Percentiles rank a stretch among this genome's conserved stretches.
These are phyloP conservation scores for Euglossa dilemma DNA, from an alignment of 1,140 invertebrate species.

Conservation along the genomic window DNA sequence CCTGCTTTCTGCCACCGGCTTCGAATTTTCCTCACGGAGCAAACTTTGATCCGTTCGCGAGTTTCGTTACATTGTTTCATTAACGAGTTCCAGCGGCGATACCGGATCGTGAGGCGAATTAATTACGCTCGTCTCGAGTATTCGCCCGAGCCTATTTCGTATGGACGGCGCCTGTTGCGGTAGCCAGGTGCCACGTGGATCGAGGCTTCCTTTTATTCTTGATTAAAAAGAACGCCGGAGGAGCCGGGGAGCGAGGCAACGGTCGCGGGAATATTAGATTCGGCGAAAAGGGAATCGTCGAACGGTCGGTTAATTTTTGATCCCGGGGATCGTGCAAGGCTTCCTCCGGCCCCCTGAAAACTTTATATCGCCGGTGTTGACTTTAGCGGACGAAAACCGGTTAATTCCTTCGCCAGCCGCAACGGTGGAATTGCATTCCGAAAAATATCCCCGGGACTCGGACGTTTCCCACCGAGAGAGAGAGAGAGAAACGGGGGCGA, in stretches of 20 bases:
- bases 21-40: slow-evolving; percentile 27
- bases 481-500: no score
- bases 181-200: not conserved
- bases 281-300: not conserved
- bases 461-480: no score
- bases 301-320: not conserved
- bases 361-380: no score
- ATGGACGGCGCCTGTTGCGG: not conserved
- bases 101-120: slow-evolving; percentile 37
- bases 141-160: not conserved
- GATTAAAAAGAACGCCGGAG: not conserved
- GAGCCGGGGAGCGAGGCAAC: no score
- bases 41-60: slow-evolving; percentile 28
- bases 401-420: no score
- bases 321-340: not conserved
- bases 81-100: slow-evolving; percentile 10
- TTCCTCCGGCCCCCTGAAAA: no score
- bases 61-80: slow-evolving; percentile 48
- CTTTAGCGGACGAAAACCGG: no score
- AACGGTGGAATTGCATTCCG: no score
- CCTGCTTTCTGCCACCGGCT: not conserved
- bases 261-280: not conserved
- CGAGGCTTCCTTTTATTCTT: not conserved
- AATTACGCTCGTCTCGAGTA: slow-evolving; percentile 24
- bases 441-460: no score